phyloP scores from a whole-genome alignment of 2,888 invertebrate genomes.

The Drosophila nr. fundita region DNA sequence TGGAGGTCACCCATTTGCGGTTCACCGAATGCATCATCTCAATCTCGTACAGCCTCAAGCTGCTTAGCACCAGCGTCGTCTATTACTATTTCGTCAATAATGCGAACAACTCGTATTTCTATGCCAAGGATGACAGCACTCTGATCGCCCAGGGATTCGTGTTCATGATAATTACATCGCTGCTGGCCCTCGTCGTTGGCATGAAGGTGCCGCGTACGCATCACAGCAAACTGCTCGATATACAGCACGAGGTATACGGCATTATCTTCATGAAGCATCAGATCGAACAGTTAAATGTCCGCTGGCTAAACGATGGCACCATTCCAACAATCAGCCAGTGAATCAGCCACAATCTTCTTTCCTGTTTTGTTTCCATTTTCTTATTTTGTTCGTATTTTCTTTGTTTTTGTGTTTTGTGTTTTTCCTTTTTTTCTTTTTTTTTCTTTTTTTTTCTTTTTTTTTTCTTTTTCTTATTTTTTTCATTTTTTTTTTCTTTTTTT shows the following conservation, averaged over 20 bases:
- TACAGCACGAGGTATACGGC: conserved; percentile 81
- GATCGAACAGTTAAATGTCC: conserved; percentile 82
- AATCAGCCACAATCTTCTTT: conserved; percentile 6
- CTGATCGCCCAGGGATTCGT: conserved; percentile 82
- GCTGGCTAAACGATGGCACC: conserved; percentile 82
- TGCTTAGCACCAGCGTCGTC: conserved; percentile 74
- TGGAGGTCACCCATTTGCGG: conserved; percentile 80
- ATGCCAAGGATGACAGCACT: conserved; percentile 77
- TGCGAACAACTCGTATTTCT: conserved; percentile 79
- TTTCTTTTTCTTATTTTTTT: conserved; percentile 8
- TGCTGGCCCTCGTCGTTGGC: conserved; percentile 81
- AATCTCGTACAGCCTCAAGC: conserved; percentile 70
- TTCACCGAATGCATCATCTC: conserved; percentile 76
- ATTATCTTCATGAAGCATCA: conserved; percentile 83
- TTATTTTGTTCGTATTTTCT: background rate
- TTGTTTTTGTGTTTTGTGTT: background rate
- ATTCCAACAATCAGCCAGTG: conserved; percentile 79
- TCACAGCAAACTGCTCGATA: conserved; percentile 76
- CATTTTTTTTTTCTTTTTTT: background rate
- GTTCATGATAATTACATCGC: conserved; percentile 78
- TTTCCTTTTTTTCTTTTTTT: background rate
- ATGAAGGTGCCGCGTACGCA: conserved; percentile 82
- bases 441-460: background rate
- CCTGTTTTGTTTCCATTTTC: background rate
- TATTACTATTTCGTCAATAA: conserved; percentile 81